Conservation (phyloP, 2,797 vertebrate genomes). For the Pseudomugil tenellus region DNA sequence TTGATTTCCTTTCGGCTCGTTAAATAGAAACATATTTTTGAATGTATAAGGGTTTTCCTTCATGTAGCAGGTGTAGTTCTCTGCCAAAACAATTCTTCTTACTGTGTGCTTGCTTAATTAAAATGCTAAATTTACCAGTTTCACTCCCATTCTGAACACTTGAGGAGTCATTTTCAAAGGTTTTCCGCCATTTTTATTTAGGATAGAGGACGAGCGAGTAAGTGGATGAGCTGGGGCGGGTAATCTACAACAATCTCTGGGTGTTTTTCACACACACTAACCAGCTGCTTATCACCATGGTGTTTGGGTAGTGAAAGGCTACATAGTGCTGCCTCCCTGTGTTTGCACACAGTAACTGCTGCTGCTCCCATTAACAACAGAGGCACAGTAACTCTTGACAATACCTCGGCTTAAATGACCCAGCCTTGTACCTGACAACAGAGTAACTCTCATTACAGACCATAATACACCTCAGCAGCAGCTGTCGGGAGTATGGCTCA, state of each 20-base stretch:
- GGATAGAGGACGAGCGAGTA: conserved; percentile 14
- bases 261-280: conserved; percentile 54
- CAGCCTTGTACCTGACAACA: not conserved
- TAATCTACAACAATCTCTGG: conserved; percentile 57
- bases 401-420: conserved; percentile 13
- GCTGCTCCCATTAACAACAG: not conserved
- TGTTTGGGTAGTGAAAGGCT: conserved; percentile 45
- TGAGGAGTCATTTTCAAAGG: conserved; percentile 10
- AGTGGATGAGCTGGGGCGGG: conserved; percentile 1
- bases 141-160: not conserved
- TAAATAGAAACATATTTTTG: conserved; percentile 12
- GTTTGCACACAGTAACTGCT: conserved; percentile 62
- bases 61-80: conserved; percentile 10
- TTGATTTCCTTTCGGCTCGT: conserved; percentile 25
- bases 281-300: conserved; percentile 63
- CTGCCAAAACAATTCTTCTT: conserved; percentile 5
- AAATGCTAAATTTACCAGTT: not conserved
- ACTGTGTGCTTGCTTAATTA: not conserved
- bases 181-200: conserved; percentile 21
- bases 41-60: conserved; percentile 6
- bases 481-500: conserved; percentile 33
- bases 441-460: conserved; percentile 17
- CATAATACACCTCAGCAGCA: conserved; percentile 25
- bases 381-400: conserved; percentile 24
- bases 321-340: conserved; percentile 74